Evolutionary conservation across 2,113 vertebrate genomes (phyloP).

Genomic region (Lophochroa leadbeateri): DNA sequence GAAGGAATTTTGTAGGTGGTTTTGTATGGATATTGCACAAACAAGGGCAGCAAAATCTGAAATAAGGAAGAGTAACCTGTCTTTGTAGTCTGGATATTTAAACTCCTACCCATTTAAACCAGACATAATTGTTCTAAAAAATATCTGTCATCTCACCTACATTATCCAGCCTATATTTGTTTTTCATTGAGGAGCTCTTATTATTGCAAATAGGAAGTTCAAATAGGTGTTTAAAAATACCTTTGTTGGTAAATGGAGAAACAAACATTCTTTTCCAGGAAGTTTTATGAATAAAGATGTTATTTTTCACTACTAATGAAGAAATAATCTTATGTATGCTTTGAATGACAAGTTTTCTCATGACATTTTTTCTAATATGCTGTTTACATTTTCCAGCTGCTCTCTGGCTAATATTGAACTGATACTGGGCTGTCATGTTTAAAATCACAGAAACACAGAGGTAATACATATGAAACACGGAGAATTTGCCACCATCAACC

Average conservation of each 20-base stretch:
- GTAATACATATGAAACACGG: neutral
- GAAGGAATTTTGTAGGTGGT: neutral
- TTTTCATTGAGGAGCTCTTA: neutral
- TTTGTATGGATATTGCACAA: neutral
- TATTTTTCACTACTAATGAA: neutral
- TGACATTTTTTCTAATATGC: neutral
- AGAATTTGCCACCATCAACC: neutral
- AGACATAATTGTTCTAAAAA: neutral
- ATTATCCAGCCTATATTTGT: neutral
- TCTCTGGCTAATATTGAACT: neutral
- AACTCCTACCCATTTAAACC: neutral
- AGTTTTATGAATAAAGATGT: neutral
- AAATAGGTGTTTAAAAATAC: neutral
- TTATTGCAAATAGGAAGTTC: neutral
- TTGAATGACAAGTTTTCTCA: neutral
- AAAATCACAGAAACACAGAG: neutral
- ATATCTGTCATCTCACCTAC: neutral
- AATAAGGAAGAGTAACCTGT: neutral
- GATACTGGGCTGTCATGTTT: neutral
- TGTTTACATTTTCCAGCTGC: neutral
- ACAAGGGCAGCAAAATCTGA: neutral
- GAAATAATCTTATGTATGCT: neutral
- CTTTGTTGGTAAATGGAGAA: neutral
- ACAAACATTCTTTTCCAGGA: neutral
- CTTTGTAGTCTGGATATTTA: neutral